phyloP scores from a whole-genome alignment of 2,113 vertebrate species.

The Gulo gulo region DNA sequence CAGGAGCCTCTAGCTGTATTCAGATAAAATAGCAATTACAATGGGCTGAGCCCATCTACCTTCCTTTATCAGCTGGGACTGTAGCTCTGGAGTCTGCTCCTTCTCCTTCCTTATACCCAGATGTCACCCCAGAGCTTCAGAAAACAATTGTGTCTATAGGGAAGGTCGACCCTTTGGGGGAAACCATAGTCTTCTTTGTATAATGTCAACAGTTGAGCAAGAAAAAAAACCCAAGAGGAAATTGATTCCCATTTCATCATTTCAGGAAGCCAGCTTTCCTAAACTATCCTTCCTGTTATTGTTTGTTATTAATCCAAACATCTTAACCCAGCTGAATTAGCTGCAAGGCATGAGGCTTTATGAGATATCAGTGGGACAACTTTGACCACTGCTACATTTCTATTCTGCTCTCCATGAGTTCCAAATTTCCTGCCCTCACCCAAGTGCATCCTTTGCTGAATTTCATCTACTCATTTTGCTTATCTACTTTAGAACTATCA shows the following conservation, averaged over 20 bases:
- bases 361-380: background rate
- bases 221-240: background rate
- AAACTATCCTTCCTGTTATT: background rate
- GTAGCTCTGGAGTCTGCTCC: background rate
- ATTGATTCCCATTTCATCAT: background rate
- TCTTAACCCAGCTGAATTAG: background rate
- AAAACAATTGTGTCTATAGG: background rate
- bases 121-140: background rate
- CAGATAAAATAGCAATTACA: slow-evolving; percentile 38
- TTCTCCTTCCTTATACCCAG: background rate
- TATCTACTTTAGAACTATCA: background rate
- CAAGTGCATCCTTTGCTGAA: background rate
- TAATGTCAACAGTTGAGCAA: background rate
- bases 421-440: background rate
- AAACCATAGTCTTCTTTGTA: background rate
- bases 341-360: background rate
- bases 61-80: background rate
- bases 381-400: background rate
- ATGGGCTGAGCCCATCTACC: background rate
- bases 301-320: background rate
- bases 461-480: background rate
- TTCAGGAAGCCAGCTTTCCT: background rate
- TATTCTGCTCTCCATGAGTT: background rate
- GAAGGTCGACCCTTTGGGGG: background rate
- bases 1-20: background rate